A percentile compares a stretch with the other conserved stretches of the same genome.
Conservation (phyloP, 2,888 invertebrate genomes). For the Bellardia pandia region DNA sequence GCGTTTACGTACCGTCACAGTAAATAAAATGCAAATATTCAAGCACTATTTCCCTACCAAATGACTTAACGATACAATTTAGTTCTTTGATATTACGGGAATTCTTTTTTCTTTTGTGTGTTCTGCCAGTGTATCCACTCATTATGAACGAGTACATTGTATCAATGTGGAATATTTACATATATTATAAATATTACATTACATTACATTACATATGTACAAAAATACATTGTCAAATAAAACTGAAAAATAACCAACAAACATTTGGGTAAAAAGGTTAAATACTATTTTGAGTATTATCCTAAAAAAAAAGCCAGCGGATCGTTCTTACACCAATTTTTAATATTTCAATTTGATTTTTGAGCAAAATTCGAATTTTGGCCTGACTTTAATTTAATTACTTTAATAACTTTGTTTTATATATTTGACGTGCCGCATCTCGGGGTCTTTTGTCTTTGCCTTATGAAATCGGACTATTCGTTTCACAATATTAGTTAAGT, state of each 20-base stretch:
- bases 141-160: slow-evolving; percentile 31
- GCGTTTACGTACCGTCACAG: slow-evolving; percentile 39
- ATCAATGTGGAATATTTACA: slow-evolving; percentile 25
- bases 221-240: not conserved
- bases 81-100: slow-evolving; percentile 16
- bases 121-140: no score
- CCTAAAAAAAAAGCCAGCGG: no score
- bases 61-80: slow-evolving; percentile 69
- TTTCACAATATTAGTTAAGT: no score
- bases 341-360: no score
- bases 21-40: slow-evolving; percentile 64
- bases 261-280: not conserved
- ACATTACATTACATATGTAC: not conserved
- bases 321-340: no score
- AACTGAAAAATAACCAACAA: not conserved
- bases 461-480: no score
- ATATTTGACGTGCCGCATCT: no score
- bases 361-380: no score
- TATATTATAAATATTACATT: not conserved
- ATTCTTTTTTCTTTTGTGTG: not conserved
- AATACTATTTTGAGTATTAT: no score
- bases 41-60: slow-evolving; percentile 62
- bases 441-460: no score
- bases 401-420: no score
- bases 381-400: no score